phyloP scores from a whole-genome alignment of 1,140 invertebrate genomes.

The Papilio helenus region DNA sequence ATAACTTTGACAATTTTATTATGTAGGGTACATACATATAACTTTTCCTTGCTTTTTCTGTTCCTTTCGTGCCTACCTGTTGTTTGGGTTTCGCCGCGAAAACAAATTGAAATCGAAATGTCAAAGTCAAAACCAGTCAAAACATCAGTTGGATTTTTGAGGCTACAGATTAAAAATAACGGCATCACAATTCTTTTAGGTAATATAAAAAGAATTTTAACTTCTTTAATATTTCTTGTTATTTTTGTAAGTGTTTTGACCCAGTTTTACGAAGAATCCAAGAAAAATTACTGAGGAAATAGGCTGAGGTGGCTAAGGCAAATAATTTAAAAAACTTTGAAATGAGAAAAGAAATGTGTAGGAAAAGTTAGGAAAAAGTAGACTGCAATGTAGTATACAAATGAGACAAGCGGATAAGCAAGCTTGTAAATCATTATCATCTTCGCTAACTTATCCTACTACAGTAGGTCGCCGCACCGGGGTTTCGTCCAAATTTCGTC shows the following conservation, averaged over 20 bases:
- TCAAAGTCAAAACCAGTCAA: not conserved
- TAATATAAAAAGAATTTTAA: not conserved
- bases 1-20: not conserved
- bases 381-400: too few species aligned
- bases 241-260: not conserved
- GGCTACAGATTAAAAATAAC: not conserved
- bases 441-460: too few species aligned
- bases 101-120: not conserved
- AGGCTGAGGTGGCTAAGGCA: too few species aligned
- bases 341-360: too few species aligned
- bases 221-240: not conserved
- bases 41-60: not conserved
- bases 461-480: too few species aligned
- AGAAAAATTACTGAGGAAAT: too few species aligned
- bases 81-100: not conserved
- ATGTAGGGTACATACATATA: conserved; percentile 5
- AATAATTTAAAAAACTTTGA: too few species aligned
- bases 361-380: too few species aligned
- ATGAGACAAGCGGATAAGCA: not conserved
- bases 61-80: not conserved
- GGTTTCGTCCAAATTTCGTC: too few species aligned
- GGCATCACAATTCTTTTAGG: not conserved
- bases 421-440: not conserved
- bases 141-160: not conserved
- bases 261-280: too few species aligned